Base-by-base conservation (phyloP, 2,797 vertebrate genomes). In the Ptychadena robeensis region DNA sequence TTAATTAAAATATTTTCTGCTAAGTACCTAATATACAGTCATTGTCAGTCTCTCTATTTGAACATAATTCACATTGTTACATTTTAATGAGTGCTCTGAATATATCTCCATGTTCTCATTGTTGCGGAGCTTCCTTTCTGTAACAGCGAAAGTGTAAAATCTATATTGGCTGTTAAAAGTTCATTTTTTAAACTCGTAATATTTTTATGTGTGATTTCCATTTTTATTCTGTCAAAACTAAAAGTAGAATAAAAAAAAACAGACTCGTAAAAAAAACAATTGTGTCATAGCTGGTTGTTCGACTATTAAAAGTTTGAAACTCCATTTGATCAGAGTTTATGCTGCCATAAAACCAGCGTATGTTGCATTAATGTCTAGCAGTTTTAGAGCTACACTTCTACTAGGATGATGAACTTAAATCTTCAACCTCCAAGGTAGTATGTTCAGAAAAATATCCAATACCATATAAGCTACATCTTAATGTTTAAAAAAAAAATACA, bases 111-210 rank as follows among this genome's bases (percentile, higher is more conserved):
- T 10, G 25, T 2, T n/a, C n/a, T 61, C 59, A 4, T 61, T 61
- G 27, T 3, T 11, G 25, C 9, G 2, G 59, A 27, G 28, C 64
- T 66, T 32, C 5, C 64, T 32, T n/a, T 44, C 30, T 37, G 18
- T 59, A 73, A 31, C 30, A 14, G 10, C n/a, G 15, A 44, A 30
- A 76, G 5, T 40, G 35, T 65, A 77, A 77, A 77, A 44, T 65
- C 61, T 37, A 31, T 65, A 65, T 40, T 32, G 61, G 61, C 38
- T 64, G 61, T 65, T 77, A 77, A 77, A 77, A 65, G 34, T 77
- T 65, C n/a, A 65, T 66, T 77, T 65, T 35, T 65, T 3, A 65
- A 40, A n/a, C 61, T 63, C 34, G 28, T 30, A 77, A 64, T 27
- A 61, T 40, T 65, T 76, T 77, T 75, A 28, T 64, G 34, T 53